These are phyloP conservation scores for Ophion costatus DNA, from an alignment of 2,888 invertebrate species.

Conservation along the genomic window DNA sequence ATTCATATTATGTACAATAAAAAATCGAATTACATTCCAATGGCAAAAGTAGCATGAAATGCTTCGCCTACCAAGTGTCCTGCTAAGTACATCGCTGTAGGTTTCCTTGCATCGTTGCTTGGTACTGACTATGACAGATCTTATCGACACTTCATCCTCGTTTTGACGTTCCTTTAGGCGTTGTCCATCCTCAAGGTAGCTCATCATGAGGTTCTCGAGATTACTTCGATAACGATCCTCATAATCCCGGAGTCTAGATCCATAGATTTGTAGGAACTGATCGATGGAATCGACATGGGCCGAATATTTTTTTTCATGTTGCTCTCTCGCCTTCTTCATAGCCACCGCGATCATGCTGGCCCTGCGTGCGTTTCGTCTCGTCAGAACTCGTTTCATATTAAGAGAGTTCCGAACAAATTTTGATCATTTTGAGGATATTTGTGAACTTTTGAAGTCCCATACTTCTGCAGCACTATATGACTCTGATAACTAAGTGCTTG, in stretches of 20 bases:
- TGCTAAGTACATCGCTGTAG: slow-evolving; percentile 63
- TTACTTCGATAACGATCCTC: slow-evolving; percentile 66
- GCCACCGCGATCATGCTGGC: slow-evolving; percentile 83
- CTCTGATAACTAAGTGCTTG: neutral
- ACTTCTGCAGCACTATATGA: neutral
- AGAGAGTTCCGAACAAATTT: neutral
- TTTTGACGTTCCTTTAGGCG: slow-evolving; percentile 63
- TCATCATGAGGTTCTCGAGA: slow-evolving; percentile 64
- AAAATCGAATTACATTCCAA: neutral
- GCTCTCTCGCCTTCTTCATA: slow-evolving; percentile 81
- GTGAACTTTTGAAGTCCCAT: neutral
- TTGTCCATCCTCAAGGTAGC: slow-evolving; percentile 47
- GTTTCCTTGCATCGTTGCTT: slow-evolving; percentile 65
- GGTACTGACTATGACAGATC: slow-evolving; percentile 63
- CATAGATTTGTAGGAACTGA: slow-evolving; percentile 78
- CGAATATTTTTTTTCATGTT: slow-evolving; percentile 80
- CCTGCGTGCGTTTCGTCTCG: slow-evolving; percentile 51
- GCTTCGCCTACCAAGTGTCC: slow-evolving; percentile 67
- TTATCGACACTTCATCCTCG: slow-evolving; percentile 67
- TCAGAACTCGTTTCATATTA: slow-evolving; percentile 15
- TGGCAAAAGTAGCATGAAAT: neutral
- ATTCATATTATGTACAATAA: neutral
- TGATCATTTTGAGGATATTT: neutral
- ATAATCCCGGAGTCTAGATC: slow-evolving; percentile 72
- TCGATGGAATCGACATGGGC: slow-evolving; percentile 82